Conservation (phyloP, 1,140 invertebrate species). For the Temnothorax longispinosus region DNA sequence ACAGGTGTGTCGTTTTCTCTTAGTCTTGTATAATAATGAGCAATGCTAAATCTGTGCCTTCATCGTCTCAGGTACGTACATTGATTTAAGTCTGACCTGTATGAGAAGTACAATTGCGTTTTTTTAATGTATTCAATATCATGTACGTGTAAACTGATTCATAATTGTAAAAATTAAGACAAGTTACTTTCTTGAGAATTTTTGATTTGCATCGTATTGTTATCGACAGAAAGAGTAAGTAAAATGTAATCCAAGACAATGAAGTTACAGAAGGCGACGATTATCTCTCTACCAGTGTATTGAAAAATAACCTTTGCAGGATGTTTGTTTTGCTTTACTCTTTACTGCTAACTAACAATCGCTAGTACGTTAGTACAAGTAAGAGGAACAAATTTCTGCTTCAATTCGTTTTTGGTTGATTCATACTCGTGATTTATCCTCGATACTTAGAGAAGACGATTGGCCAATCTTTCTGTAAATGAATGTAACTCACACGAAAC, state of each 20-base stretch:
- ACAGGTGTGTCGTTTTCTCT: conserved; percentile 67
- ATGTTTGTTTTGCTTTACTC: conserved; percentile 68
- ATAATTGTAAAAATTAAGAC: not conserved
- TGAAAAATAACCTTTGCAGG: conserved; percentile 78
- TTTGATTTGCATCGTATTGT: conserved; percentile 60
- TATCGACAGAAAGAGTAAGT: not conserved
- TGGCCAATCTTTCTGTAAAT: conserved; percentile 63
- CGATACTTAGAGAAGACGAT: conserved; percentile 60
- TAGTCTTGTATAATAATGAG: conserved; percentile 78
- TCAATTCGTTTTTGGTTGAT: conserved; percentile 58
- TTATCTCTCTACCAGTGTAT: conserved; percentile 77
- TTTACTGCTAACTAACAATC: conserved; percentile 62
- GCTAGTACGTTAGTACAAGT: conserved; percentile 69
- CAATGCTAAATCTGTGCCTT: conserved; percentile 73
- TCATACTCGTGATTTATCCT: conserved; percentile 47
- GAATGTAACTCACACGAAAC: conserved; percentile 47
- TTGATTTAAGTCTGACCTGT: not conserved
- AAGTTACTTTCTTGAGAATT: not conserved
- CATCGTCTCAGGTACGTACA: conserved; percentile 62
- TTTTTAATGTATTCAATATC: not conserved
- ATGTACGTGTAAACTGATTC: not conserved
- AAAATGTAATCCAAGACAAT: conserved; percentile 60
- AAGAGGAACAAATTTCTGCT: conserved; percentile 72
- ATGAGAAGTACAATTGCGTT: not conserved
- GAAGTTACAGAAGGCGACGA: conserved; percentile 65